A percentile compares a stretch with the other conserved stretches of the same genome.
Conservation (phyloP, 2,888 invertebrate genomes). For the Drosophila anceps region DNA sequence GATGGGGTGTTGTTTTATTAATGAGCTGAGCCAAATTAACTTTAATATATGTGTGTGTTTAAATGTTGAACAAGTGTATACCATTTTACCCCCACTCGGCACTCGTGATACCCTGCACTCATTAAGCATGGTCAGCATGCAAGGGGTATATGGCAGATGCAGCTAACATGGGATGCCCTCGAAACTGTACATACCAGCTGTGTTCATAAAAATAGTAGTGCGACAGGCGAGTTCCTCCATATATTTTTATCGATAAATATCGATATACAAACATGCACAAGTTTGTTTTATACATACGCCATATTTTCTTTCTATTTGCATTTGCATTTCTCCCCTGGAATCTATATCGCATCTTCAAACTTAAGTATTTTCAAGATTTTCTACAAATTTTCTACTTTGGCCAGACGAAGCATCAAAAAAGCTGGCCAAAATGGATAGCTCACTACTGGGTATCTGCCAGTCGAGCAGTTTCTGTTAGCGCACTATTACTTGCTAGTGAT, state of each 20-base stretch:
- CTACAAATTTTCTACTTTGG: not conserved
- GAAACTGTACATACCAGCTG: not conserved
- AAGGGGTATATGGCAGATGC: not conserved
- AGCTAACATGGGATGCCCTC: not conserved
- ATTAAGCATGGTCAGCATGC: not conserved
- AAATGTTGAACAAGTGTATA: conserved; percentile 44
- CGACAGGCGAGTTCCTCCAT: too few relatives aligned
- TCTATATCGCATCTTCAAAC: not conserved
- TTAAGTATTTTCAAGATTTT: not conserved
- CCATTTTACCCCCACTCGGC: not conserved
- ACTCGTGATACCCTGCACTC: not conserved
- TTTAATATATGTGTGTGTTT: conserved; percentile 61
- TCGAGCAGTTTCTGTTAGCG: not conserved
- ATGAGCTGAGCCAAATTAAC: conserved; percentile 78
- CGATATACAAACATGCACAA: not conserved
- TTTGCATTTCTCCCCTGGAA: too few relatives aligned
- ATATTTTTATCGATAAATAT: conserved; percentile 2
- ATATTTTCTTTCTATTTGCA: not conserved
- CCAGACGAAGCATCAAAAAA: not conserved
- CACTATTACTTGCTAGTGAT: conserved; percentile 2
- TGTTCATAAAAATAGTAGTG: too few relatives aligned
- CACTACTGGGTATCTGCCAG: not conserved
- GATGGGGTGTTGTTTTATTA: conserved; percentile 63
- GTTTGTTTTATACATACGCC: not conserved
- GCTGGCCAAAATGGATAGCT: not conserved